These are phyloP conservation scores for Dunckerocampus dactyliophorus DNA, from an alignment of 2,113 vertebrate genomes.

Conservation along the genomic window DNA sequence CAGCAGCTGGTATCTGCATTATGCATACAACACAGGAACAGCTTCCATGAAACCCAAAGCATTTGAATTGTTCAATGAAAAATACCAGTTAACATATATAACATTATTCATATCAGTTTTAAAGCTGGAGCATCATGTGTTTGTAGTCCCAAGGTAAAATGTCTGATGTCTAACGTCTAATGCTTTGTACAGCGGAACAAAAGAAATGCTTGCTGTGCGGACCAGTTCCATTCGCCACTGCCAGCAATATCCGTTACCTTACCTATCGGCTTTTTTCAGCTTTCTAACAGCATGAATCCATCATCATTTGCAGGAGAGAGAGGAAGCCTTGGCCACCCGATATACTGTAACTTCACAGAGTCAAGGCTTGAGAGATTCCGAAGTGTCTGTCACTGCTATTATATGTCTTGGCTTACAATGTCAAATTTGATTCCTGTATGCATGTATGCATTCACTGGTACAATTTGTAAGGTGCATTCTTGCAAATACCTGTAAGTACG, in stretches of 20 bases:
- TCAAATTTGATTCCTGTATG: slow-evolving; percentile 19
- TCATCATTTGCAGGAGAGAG: slow-evolving; percentile 44
- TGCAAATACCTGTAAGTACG: slow-evolving; percentile 18
- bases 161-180: slow-evolving; percentile 5
- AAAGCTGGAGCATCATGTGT: not conserved
- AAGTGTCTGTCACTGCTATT: slow-evolving; percentile 44
- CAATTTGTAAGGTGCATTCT: slow-evolving; percentile 27
- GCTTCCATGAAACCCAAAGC: not conserved
- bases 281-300: slow-evolving; percentile 50
- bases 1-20: slow-evolving; percentile 11
- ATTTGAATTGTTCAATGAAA: slow-evolving; percentile 4
- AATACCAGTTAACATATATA: not conserved
- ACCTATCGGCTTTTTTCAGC: slow-evolving; percentile 35
- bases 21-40: not conserved
- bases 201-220: slow-evolving; percentile 11
- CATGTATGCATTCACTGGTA: not conserved
- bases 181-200: slow-evolving; percentile 19
- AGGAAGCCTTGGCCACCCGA: slow-evolving; percentile 22
- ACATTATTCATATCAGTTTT: not conserved
- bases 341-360: slow-evolving; percentile 39
- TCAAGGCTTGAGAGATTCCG: slow-evolving; percentile 20
- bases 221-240: slow-evolving; percentile 11
- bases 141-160: not conserved
- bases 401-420: slow-evolving; percentile 15
- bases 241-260: slow-evolving; percentile 17